These are phyloP conservation scores for Malurus leucopterus DNA, from an alignment of 2,797 vertebrate genomes.

Conservation along the genomic window DNA sequence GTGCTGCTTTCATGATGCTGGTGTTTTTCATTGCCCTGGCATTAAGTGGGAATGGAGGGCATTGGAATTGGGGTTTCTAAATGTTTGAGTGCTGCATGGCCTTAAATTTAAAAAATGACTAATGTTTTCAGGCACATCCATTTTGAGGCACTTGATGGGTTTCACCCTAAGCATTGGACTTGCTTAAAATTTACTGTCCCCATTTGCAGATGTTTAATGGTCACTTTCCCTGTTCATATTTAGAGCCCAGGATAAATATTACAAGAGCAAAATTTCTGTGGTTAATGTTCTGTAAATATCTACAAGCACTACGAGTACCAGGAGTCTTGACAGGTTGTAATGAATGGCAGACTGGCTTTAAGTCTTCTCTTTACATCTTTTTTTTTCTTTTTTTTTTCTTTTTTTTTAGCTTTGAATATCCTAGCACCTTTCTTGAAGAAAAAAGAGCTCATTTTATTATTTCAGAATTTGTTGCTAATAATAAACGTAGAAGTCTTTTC, in stretches of 20 bases:
- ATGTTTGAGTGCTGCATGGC: neutral
- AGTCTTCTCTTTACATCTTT: neutral
- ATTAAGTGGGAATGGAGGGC: neutral
- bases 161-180: neutral
- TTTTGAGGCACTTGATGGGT: neutral
- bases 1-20: neutral
- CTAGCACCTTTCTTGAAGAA: neutral
- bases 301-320: neutral
- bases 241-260: neutral
- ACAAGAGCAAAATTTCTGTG: neutral
- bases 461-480: neutral
- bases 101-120: neutral
- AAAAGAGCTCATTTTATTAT: neutral
- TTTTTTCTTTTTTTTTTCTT: neutral
- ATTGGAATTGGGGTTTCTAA: neutral
- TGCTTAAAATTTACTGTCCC: neutral
- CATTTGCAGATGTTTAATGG: neutral
- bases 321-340: neutral
- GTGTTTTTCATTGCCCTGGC: neutral
- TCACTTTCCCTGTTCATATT: neutral
- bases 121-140: neutral
- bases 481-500: neutral
- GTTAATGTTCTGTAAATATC: constrained; percentile 16
- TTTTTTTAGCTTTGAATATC: neutral
- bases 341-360: neutral